Base-by-base conservation (phyloP, 2,888 invertebrate genomes). In the Ichneumon xanthorius region DNA sequence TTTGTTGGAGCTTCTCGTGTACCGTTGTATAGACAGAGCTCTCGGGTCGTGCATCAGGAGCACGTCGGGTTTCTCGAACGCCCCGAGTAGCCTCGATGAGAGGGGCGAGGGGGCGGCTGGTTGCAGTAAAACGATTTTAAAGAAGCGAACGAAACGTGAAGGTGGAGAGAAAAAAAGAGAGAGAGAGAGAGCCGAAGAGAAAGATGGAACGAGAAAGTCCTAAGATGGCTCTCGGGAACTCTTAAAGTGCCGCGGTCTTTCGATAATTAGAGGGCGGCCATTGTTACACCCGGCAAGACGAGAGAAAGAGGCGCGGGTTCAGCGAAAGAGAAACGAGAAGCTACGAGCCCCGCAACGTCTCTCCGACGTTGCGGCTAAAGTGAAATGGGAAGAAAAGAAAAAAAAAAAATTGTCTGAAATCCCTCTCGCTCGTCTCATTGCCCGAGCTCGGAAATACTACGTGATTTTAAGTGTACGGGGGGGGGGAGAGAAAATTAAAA, bases 191-290 rank as follows among this genome's bases (percentile, higher is more conserved):
- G 82, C 84, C 40, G 40, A 40, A 40, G 45, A 48, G 45, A 48
- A 16, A 48, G 88, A 86, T 65, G 26, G 61, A 48, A 84, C 84
- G 81, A 87, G 77, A 79, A 77, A 78, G 77, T 73, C 85, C 85
- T 80, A 87, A 91, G 92, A 93, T 92, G 92, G 91, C 90, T 63
- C 90, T 92, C 89, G 90, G 73, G 90, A 89, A 91, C 90, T 92
- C 91, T 90, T 92, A 93, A 93, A 93, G 93, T 92, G 93, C 92
- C 92, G 93, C 93, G 93, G 93, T 89, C 92, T 93, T 90, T 90
- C 90, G 92, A 93, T 93, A 93, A 93, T 93, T 93, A 93, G 91
- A 93, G 93, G 93, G 92, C 93, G 91, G 92, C 91, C 92, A 93
- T 93, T 93, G 93, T 92, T 93, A 91, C 89, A 90, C 88, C 89